Evolutionary conservation across 1,140 invertebrate species (phyloP), one percentile per base, ranked within the genome.

Genomic region (Schlechtendalia chinensis): DNA sequence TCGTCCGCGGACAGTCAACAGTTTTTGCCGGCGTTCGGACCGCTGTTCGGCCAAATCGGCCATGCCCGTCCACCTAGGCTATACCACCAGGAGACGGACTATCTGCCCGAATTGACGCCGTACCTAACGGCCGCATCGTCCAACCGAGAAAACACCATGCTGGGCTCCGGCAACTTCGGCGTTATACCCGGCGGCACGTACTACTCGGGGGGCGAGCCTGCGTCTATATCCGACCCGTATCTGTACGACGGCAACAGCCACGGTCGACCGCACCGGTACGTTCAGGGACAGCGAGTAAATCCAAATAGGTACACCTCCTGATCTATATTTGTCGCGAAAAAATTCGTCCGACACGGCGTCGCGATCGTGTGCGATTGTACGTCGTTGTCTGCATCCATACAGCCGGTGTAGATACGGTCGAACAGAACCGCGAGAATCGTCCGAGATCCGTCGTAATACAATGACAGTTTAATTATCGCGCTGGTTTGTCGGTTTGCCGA

Each of bases 121-220:
- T 80, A 32, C 56, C 29, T 45, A 22, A 59, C 65, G 19, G 39
- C 56, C 10, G 45, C 82, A 5, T 54, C 79, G 32, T 71, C 77
- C 39, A 81, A 81, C 58, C 77, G 56, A 10, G 81, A 80, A 17
- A 58, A 19, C 24, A 32, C 77, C 59, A 63, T 82, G 54, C 32
- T 82, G 27, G 82, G 82, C 16, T 82, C 82, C 17, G 94, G 94
- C 0, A 95, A 96, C 85, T 96, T 96, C 84, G 94, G 93, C 1
- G 93, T 96, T 1, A 91, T 96, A 50, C 89, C 90, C 72, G 94
- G 94, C 0, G 94, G 94, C 4, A 96, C 94, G 27, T 96, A 94
- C 85, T 94, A 94, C 82, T 86, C 88, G 5, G 89, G 89, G 39
- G 87, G 88, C 10, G 87, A 87, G 50, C 89, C 89, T 67, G 85